Base-by-base conservation (phyloP, 1,140 invertebrate genomes). In the Orius laevigatus region DNA sequence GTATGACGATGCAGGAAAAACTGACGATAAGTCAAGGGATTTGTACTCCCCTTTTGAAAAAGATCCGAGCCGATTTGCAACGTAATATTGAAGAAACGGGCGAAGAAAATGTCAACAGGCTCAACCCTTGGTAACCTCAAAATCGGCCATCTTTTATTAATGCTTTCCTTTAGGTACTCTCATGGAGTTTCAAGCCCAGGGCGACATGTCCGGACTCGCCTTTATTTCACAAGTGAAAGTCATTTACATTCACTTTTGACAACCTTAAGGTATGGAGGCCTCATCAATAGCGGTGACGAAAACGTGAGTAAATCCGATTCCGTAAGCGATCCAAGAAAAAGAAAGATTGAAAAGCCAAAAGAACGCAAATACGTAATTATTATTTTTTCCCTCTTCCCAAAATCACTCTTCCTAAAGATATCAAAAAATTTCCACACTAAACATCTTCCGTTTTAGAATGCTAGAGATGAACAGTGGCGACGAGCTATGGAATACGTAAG, bases 211-310 rank as follows among this genome's bases (percentile, higher is more conserved):
- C 71, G 94, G 25, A 97, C 94, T 1, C 74, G 96, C 10, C 70
- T 99, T 3, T 99, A 99, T 66, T 99, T 99, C 63, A 99, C 96
- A 3, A 97, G 91, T 64, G 96, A 99, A 70, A 95, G 90, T 63
- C 96, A 99, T 68, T 91, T 99, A 49, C 96, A 99, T 68, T 98
- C 94, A 5, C 67, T 99, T 46, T 73, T 99, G 39, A 98, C 92
- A 8, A 88, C 98, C 46, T 71, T 99, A 20, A 75, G 93, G 53
- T 96, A 88, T 63, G 95, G 95, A 32, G 89, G 85, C 25, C 68
- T 98, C 40, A 72, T 92, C 14, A 84, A 18, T 25, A 25, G 8
- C 8, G 25, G 25, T 25, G 25, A 25, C 8, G 25, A 25, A 25
- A 25, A 25, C 8, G 25, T 25, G 25, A 25, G 25, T 25, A 25